A percentile compares a stretch with the other conserved stretches of the same genome.
Conservation (phyloP, 2,888 invertebrate species). For the Calliphora vomitoria region DNA sequence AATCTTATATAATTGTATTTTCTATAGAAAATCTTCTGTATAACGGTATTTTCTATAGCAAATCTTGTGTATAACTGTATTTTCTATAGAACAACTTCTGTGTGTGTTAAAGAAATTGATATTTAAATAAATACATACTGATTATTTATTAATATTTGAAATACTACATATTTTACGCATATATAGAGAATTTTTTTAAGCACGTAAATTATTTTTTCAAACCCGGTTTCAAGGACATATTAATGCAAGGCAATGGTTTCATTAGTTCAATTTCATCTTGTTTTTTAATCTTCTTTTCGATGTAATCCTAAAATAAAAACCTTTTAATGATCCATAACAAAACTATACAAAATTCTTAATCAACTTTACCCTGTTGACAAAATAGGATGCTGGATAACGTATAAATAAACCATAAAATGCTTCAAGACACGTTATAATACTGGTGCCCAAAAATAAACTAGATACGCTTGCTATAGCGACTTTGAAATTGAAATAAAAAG, state of each 20-base stretch:
- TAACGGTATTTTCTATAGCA: too few relatives aligned
- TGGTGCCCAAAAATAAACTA: slow-evolving; percentile 62
- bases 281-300: slow-evolving; percentile 2
- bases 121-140: too few relatives aligned
- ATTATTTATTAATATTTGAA: too few relatives aligned
- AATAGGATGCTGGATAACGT: slow-evolving; percentile 44
- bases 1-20: too few relatives aligned
- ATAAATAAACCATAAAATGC: slow-evolving; percentile 47
- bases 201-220: background rate
- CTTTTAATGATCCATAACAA: background rate
- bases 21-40: too few relatives aligned
- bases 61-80: too few relatives aligned
- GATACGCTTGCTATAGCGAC: slow-evolving; percentile 56
- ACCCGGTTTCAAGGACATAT: slow-evolving; percentile 30
- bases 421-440: slow-evolving; percentile 54
- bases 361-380: slow-evolving; percentile 52
- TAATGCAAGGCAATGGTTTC: slow-evolving; percentile 29
- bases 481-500: background rate
- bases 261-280: slow-evolving; percentile 26
- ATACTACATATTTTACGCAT: too few relatives aligned
- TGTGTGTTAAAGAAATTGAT: too few relatives aligned
- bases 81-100: too few relatives aligned
- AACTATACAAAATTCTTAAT: background rate
- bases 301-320: slow-evolving; percentile 36
- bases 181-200: too few relatives aligned